Base-by-base conservation (phyloP, 2,888 invertebrate genomes). In the Agrilus cyanescens region DNA sequence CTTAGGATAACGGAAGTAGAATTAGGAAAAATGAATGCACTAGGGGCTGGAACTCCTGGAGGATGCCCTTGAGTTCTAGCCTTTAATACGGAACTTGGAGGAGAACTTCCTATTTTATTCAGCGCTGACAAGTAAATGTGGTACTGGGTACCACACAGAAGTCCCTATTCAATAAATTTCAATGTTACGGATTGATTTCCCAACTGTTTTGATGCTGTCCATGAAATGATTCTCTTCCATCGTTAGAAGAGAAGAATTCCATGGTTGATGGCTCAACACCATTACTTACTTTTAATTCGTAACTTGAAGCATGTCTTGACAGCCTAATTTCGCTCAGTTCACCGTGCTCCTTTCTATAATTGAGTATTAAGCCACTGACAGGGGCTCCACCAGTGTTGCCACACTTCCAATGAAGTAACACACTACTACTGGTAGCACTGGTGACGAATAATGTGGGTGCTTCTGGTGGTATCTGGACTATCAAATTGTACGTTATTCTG, bases 371-470 rank as follows among this genome's bases (percentile, higher is more conserved):
- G 4, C 80, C 80, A 12, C 75, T 76, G 38, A 83, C 71, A 0
- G 80, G 74, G 6, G 83, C 79, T 38, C 79, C 81, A 7, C 83
- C 83, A 48, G 73, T 76, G 49, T 74, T 76, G 12, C 77, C 78
- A n/a, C 80, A 67, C 60, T 82, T 82, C 84, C 84, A 84, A 51
- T 82, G 81, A 51, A 84, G 70, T 35, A 81, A 64, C 45, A 87
- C 77, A 50, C 84, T 83, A 53, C 78, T 79, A 38, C 82, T 79
- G 1, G 85, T 85, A 3, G 83, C 81, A 56, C 82, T 82, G 4
- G 82, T 81, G 4, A 85, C 79, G 53, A 81, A 82, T 2, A 86
- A 66, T 4, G 78, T 71, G 0, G 87, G 86, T 1, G 85, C 77
- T 30, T 74, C 72, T 1, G 86, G 86, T 8, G 85, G 82, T 37